A percentile compares a stretch with the other conserved stretches of the same genome.
Conservation (phyloP, 2,888 invertebrate genomes). For the Steromphala cineraria region DNA sequence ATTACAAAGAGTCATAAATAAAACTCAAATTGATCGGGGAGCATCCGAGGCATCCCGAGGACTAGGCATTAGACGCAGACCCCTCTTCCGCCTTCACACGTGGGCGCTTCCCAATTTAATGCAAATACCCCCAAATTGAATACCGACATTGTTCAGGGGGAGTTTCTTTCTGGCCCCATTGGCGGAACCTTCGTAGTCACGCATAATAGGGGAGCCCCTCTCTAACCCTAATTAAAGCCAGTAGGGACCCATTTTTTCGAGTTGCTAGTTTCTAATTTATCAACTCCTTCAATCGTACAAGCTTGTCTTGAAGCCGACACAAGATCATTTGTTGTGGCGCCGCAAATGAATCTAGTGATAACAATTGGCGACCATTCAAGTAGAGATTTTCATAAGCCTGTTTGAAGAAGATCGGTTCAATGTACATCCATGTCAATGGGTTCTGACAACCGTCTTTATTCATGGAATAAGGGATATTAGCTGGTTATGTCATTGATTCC, state of each 20-base stretch:
- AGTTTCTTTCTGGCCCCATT: not conserved
- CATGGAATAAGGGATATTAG: not conserved
- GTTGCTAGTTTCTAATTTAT: not conserved
- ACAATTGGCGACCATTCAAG: not conserved
- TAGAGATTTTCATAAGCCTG: not conserved
- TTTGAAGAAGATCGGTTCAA: not conserved
- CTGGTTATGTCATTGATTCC: not conserved
- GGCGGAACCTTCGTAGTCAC: not conserved
- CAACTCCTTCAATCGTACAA: not conserved
- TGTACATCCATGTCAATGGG: not conserved
- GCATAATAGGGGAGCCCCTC: not conserved
- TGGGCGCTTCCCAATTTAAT: not conserved
- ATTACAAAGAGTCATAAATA: not conserved
- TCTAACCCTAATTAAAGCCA: not conserved
- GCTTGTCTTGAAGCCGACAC: not conserved
- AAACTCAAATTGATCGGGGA: not conserved
- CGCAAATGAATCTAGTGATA: not conserved
- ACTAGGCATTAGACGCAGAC: not conserved
- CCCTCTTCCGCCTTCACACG: not conserved
- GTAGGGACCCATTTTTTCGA: not conserved
- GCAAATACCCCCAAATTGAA: conserved; percentile 1
- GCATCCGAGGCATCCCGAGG: not conserved
- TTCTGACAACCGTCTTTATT: not conserved
- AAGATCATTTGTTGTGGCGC: not conserved
- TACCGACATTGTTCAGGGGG: not conserved